phyloP scores from a whole-genome alignment of 2,797 vertebrate genomes.

The Linurgus olivaceus region DNA sequence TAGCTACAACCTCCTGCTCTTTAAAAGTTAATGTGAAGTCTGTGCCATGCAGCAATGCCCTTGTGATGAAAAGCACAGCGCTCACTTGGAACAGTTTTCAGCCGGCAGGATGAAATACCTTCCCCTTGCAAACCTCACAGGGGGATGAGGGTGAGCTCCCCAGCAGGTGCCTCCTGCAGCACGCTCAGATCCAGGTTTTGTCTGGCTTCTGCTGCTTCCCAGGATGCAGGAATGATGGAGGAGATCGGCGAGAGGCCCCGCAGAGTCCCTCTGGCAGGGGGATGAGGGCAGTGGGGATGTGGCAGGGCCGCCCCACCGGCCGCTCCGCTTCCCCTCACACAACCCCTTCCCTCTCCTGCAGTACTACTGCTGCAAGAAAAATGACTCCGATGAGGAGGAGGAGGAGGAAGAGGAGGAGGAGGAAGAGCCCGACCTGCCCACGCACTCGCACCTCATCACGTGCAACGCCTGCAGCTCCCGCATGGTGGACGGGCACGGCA shows the following conservation, averaged over 20 bases:
- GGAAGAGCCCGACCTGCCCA: slow-evolving; percentile 75
- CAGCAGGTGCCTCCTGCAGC: background rate
- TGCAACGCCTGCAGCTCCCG: slow-evolving; percentile 89
- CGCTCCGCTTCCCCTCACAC: background rate
- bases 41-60: background rate
- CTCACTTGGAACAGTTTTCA: background rate
- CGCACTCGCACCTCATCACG: slow-evolving; percentile 79
- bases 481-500: slow-evolving; percentile 76
- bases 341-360: slow-evolving; percentile 26
- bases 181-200: background rate
- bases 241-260: rapidly evolving
- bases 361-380: slow-evolving; percentile 99
- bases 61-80: background rate
- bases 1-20: slow-evolving; percentile 11
- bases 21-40: slow-evolving; percentile 56
- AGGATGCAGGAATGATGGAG: background rate
- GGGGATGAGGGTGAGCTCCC: background rate
- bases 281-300: rapidly evolving
- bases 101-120: background rate
- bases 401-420: slow-evolving; percentile 80
- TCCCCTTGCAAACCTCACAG: background rate
- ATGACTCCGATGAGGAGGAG: slow-evolving; percentile 83
- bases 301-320: rapidly evolving
- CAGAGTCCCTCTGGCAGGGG: background rate
- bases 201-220: background rate